These are phyloP conservation scores for Lophius americanus DNA, from an alignment of 2,797 vertebrate genomes.

Conservation along the genomic window DNA sequence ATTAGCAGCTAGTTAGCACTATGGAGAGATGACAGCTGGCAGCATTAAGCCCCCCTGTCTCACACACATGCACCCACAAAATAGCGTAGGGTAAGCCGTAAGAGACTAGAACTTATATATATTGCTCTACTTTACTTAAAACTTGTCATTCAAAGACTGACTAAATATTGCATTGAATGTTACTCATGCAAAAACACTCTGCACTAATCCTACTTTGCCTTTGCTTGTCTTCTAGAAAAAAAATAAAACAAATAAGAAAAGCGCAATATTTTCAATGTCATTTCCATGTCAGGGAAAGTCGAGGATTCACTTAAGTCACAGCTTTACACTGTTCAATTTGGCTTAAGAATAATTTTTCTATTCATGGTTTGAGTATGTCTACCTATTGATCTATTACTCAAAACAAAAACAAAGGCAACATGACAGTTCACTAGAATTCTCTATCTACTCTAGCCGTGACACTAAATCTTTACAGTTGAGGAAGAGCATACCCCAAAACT, in stretches of 20 bases:
- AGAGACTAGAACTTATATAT: background rate
- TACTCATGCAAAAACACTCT: conserved; percentile 16
- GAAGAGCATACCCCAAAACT: conserved; percentile 46
- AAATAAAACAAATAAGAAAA: background rate
- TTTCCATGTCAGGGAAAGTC: background rate
- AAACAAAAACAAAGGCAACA: conserved; percentile 22
- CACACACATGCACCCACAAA: conserved; percentile 27
- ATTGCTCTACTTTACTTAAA: conserved; percentile 1
- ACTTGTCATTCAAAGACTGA: conserved; percentile 29
- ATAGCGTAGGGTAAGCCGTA: too few relatives aligned
- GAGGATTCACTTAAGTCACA: background rate
- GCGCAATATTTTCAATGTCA: background rate
- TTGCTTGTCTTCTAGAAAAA: conserved; percentile 18
- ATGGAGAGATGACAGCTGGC: conserved; percentile 76
- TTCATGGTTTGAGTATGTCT: background rate
- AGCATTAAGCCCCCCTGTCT: conserved; percentile 53
- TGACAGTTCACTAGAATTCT: conserved; percentile 18
- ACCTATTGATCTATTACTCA: background rate
- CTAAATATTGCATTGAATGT: conserved; percentile 23
- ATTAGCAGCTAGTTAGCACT: conserved; percentile 79
- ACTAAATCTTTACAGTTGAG: conserved; percentile 34
- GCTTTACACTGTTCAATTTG: background rate
- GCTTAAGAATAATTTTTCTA: too few relatives aligned
- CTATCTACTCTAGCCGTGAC: conserved; percentile 24
- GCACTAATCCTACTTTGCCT: conserved; percentile 33